Percentiles rank a stretch among this genome's conserved stretches.
Conservation (phyloP, 2,113 vertebrate genomes). For the Xenus cinereus region DNA sequence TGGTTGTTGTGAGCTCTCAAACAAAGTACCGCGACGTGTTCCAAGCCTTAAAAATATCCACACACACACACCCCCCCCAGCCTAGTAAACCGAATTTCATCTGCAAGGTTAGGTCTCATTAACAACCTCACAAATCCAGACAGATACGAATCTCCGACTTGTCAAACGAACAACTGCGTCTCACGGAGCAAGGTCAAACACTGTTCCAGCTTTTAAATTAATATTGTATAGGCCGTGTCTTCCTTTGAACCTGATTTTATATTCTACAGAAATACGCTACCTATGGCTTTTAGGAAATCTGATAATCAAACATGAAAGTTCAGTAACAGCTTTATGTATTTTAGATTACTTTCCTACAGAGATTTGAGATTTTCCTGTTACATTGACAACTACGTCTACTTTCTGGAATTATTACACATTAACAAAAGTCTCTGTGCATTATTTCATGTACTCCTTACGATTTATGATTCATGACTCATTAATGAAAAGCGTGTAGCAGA, state of each 20-base stretch:
- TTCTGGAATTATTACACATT: background rate
- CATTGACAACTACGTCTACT: background rate
- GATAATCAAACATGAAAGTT: slow-evolving; percentile 27
- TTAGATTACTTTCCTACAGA: background rate
- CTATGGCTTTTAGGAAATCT: slow-evolving; percentile 15
- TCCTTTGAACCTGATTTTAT: slow-evolving; percentile 32
- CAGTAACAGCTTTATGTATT: slow-evolving; percentile 37
- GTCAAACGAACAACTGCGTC: background rate
- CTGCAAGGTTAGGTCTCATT: background rate
- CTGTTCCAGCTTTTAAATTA: slow-evolving; percentile 18
- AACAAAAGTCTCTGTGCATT: background rate
- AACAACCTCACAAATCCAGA: background rate
- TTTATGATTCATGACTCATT: background rate
- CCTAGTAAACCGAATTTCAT: background rate
- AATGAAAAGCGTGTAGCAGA: background rate
- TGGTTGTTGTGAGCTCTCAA: background rate
- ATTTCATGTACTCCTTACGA: background rate
- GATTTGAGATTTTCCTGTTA: background rate
- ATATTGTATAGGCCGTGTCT: slow-evolving; percentile 4
- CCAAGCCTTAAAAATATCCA: background rate
- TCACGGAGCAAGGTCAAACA: slow-evolving; percentile 35
- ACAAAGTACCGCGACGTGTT: background rate
- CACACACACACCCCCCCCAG: background rate
- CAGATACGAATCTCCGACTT: background rate
- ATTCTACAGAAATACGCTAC: background rate